Percentiles rank a stretch among this genome's conserved stretches.
phyloP scores from a whole-genome alignment of 1,140 invertebrate genomes.

The Megalonaias nervosa region DNA sequence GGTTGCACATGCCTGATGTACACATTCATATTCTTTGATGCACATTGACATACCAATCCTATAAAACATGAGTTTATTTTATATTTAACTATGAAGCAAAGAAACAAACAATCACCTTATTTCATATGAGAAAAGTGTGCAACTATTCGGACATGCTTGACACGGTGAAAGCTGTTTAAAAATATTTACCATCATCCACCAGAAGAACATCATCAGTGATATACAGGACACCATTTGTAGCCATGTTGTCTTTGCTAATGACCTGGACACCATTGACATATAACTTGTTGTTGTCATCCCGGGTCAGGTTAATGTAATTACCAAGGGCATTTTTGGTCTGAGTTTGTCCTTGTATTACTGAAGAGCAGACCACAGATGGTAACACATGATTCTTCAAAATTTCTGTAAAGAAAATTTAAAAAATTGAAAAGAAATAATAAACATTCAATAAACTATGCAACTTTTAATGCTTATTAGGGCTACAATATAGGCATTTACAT shows the following conservation, averaged over 20 bases:
- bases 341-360: constrained; percentile 72
- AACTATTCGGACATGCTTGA: no score
- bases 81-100: no score
- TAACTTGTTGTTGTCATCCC: constrained; percentile 72
- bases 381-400: constrained; percentile 79
- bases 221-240: constrained; percentile 76
- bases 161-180: no score
- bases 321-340: constrained; percentile 75
- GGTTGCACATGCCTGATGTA: no score
- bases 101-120: no score
- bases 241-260: constrained; percentile 73
- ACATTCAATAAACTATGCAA: not conserved
- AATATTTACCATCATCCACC: constrained; percentile 71
- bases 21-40: no score
- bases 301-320: constrained; percentile 73
- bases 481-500: no score
- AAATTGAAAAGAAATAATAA: not conserved
- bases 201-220: constrained; percentile 74
- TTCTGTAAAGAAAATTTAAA: constrained; percentile 66
- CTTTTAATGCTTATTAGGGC: no score
- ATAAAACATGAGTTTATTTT: no score
- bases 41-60: no score
- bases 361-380: constrained; percentile 79
- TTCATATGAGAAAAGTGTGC: no score
- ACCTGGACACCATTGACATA: constrained; percentile 72